Conservation (phyloP, 2,888 invertebrate species). For the Cerastis leucographa region DNA sequence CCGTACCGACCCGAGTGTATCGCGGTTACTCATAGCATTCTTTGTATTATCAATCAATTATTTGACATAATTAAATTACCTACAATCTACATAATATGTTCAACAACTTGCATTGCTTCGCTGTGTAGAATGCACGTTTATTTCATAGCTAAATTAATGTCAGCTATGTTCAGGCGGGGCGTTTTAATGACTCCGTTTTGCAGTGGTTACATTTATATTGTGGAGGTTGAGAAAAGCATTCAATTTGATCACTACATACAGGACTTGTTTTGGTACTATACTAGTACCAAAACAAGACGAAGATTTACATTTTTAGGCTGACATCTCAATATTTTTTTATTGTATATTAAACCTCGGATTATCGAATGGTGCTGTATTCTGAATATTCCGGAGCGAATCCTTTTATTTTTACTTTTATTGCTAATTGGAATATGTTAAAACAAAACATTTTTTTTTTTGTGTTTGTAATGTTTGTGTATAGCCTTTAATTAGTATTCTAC, state of each 20-base stretch:
- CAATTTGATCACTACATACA: not conserved
- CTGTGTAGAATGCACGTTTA: not conserved
- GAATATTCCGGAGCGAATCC: no score
- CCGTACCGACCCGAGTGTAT: no score
- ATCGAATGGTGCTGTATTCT: no score
- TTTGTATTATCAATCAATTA: not conserved
- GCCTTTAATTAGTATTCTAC: no score
- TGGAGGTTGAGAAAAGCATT: not conserved
- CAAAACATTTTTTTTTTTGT: no score
- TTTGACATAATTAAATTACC: not conserved
- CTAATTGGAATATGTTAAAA: no score
- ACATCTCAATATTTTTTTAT: not conserved
- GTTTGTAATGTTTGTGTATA: no score
- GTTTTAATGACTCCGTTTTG: not conserved
- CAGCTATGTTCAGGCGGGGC: not conserved
- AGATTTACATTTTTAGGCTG: not conserved
- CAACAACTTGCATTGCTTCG: not conserved
- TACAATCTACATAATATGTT: slow-evolving; percentile 2
- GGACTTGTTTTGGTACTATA: not conserved
- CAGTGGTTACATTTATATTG: not conserved
- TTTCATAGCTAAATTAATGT: not conserved
- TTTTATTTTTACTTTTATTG: no score
- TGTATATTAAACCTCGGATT: not conserved
- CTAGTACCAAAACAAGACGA: no score
- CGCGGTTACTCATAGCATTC: not conserved